A percentile compares a stretch with the other conserved stretches of the same genome.
These are phyloP conservation scores for Epicauta chinensis DNA, from an alignment of 1,140 invertebrate genomes.

Conservation along the genomic window DNA sequence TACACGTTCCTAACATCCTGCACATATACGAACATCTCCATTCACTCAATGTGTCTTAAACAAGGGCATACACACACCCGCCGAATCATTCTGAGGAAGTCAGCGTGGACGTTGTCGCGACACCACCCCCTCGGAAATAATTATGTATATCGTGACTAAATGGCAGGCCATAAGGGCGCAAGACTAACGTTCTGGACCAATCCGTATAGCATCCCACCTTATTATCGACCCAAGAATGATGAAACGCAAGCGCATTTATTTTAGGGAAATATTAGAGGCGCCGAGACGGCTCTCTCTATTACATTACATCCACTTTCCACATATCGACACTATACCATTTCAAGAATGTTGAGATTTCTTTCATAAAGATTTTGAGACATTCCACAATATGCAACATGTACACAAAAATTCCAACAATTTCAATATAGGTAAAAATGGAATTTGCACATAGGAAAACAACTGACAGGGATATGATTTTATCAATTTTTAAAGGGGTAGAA, in stretches of 20 bases:
- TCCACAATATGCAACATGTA: too few species aligned
- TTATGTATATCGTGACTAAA: conserved; percentile 25
- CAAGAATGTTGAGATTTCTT: too few species aligned
- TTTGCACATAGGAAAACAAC: too few species aligned
- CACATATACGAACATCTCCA: conserved; percentile 17
- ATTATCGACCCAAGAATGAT: conserved; percentile 13
- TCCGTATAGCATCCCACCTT: conserved; percentile 18
- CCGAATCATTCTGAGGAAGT: conserved; percentile 27
- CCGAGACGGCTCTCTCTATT: conserved; percentile 5
- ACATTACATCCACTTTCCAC: too few species aligned
- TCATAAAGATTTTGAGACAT: too few species aligned
- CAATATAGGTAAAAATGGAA: too few species aligned
- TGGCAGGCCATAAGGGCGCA: conserved; percentile 30
- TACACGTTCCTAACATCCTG: conserved; percentile 21
- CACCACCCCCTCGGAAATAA: conserved; percentile 29
- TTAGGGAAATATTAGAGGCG: conserved; percentile 6
- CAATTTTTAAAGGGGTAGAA: background rate
- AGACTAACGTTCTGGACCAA: conserved; percentile 21
- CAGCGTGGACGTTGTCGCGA: conserved; percentile 28
- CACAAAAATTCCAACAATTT: too few species aligned
- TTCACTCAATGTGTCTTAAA: conserved; percentile 15
- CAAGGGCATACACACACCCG: conserved; percentile 31
- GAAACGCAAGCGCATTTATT: conserved; percentile 5
- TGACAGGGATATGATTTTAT: background rate
- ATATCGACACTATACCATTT: too few species aligned